A percentile compares a stretch with the other conserved stretches of the same genome.
Evolutionary conservation across 2,797 vertebrate species (phyloP).

Genomic region (Protonibea diacanthus): DNA sequence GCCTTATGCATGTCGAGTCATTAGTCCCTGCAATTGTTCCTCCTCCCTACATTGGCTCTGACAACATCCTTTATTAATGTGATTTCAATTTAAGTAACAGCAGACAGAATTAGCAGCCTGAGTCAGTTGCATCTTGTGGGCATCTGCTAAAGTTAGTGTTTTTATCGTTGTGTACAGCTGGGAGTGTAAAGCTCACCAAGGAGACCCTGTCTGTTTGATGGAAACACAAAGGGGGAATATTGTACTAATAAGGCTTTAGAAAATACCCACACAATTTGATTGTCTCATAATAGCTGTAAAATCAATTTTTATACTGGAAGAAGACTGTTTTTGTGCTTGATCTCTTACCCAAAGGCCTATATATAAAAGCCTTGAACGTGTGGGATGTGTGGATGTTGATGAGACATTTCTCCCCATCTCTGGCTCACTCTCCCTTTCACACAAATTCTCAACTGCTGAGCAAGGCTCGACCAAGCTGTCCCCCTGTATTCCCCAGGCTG

Average conservation of each 20-base stretch:
- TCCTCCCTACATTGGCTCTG: not conserved
- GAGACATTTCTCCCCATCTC: slow-evolving; percentile 52
- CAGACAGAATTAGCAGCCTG: not conserved
- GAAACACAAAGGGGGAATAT: not conserved
- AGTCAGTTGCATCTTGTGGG: not conserved
- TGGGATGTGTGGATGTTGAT: slow-evolving; percentile 41
- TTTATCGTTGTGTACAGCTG: not conserved
- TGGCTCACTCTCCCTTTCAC: slow-evolving; percentile 19
- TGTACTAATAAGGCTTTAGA: not conserved
- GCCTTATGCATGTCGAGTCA: not conserved
- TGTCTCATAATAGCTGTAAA: not conserved
- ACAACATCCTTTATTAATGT: not conserved
- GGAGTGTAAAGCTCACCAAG: not conserved
- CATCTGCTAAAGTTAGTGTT: not conserved
- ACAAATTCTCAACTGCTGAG: slow-evolving; percentile 43
- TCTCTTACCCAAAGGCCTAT: not conserved
- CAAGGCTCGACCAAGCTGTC: slow-evolving; percentile 30
- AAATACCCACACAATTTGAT: not conserved
- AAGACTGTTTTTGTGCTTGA: not conserved
- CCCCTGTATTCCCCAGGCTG: slow-evolving; percentile 64
- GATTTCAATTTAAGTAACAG: not conserved
- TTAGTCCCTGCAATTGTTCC: not conserved
- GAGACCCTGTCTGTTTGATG: not conserved
- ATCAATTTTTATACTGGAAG: slow-evolving; percentile 12
- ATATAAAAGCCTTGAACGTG: not conserved